Evolutionary conservation across 2,113 vertebrate species (phyloP), one percentile per base, ranked within the genome.

Genomic region (Athene noctua): DNA sequence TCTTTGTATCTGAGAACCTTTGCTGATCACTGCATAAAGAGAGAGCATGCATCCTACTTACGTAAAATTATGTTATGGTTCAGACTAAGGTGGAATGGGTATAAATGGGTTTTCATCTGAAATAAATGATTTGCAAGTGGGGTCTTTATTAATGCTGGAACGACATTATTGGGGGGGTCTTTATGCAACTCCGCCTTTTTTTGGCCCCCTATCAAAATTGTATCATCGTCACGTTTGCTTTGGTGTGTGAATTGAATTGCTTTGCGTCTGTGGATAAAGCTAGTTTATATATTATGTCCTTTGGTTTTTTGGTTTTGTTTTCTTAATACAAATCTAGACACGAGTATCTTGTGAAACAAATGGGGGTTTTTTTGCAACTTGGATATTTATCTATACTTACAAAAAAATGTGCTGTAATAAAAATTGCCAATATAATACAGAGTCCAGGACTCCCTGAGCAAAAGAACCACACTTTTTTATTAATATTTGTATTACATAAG

Each of bases 41-140:
- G 65, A 25, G 78, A 91, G 71, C 51, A 32, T 34, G 54, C 30
- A 2, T 86, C 95, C 80, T 18, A 14, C 88, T 61, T 23, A 25
- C 1, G 26, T 74, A 14, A 62, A 96, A 70, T 67, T 14, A 17
- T 44, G 27, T 78, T 54, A 5, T 49, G 75, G 61, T 92, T 97
- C 77, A 97, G 13, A 40, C 51, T 18, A 38, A 92, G 92, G 68
- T 97, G 90, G 95, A 92, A 82, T 51, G 66, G 55, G 72, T 90
- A 2, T 67, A 57, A 92, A 66, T 8, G 27, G 77, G 9, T 77
- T 94, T 90, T 47, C 47, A 38, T 21, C 61, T 32, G 47, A 80
- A 89, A 73, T 51, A 54, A 93, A 29, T 74, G 11, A 20, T 77
- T 54, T 73, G 32, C 72, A 29, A 29, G 72, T 29, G 27, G 21